Conservation (phyloP, 2,797 vertebrate species). For the Peromyscus eremicus region DNA sequence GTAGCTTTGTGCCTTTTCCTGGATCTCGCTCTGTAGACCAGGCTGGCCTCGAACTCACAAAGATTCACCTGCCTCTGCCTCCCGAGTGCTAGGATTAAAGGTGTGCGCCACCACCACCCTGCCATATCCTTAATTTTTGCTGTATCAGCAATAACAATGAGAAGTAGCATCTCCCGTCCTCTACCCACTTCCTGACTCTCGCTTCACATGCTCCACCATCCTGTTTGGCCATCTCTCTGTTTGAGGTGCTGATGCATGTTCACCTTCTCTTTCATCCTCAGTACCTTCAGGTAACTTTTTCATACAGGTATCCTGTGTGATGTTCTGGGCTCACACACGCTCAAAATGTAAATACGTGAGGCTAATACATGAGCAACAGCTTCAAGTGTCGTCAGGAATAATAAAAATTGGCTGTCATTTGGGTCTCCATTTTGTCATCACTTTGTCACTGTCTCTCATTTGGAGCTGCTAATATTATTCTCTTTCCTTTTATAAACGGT, state of each 20-base stretch:
- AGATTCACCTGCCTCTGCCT: too few species aligned
- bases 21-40: too few species aligned
- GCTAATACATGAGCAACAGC: not conserved
- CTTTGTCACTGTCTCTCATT: not conserved
- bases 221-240: not conserved
- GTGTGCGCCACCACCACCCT: too few species aligned
- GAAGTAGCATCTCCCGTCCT: not conserved
- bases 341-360: conserved; percentile 1
- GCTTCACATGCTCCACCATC: not conserved
- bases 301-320: not conserved
- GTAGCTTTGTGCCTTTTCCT: too few species aligned
- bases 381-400: not conserved
- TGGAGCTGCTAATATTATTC: not conserved
- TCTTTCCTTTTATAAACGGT: not conserved
- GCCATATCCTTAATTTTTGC: not conserved
- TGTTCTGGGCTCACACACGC: not conserved
- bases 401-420: not conserved
- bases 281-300: not conserved
- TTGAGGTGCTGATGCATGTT: not conserved
- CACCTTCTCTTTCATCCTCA: not conserved
- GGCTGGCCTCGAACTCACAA: too few species aligned
- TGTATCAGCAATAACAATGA: not conserved
- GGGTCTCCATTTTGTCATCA: not conserved
- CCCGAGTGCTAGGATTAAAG: too few species aligned
- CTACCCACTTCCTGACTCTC: not conserved